A percentile compares a stretch with the other conserved stretches of the same genome.
These are phyloP conservation scores for Dicyrtomina minuta DNA, from an alignment of 2,888 invertebrate species.

Conservation along the genomic window DNA sequence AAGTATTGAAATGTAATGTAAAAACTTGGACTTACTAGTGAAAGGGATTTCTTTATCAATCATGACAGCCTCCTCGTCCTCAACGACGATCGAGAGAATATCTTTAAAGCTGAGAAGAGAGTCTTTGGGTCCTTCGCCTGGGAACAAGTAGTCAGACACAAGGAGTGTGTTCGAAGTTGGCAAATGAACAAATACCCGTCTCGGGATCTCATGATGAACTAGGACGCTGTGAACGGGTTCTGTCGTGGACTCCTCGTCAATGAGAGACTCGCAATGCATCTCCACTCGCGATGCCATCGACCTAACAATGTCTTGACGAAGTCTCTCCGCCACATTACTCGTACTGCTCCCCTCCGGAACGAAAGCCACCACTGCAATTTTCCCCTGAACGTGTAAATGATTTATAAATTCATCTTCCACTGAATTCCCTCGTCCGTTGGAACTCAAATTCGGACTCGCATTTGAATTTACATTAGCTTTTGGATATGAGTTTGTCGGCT, in stretches of 20 bases:
- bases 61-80: constrained; percentile 60
- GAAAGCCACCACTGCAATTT: constrained; percentile 49
- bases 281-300: constrained; percentile 82
- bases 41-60: constrained; percentile 46
- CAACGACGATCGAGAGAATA: constrained; percentile 73
- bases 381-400: constrained; percentile 50
- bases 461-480: too few species aligned
- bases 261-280: constrained; percentile 89
- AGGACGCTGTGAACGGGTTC: constrained; percentile 11
- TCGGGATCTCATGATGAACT: constrained; percentile 75
- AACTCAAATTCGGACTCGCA: background rate
- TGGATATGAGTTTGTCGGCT: too few species aligned
- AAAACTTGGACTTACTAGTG: constrained; percentile 20
- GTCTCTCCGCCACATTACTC: constrained; percentile 58
- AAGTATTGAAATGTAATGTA: background rate
- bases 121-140: constrained; percentile 82
- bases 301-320: constrained; percentile 80
- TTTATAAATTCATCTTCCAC: constrained; percentile 46
- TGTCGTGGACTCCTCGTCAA: constrained; percentile 65
- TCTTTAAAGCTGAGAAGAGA: constrained; percentile 78
- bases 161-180: constrained; percentile 66
- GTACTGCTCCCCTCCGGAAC: constrained; percentile 39
- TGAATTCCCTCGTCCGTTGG: background rate
- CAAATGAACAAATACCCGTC: constrained; percentile 77
- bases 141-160: constrained; percentile 82